phyloP scores from a whole-genome alignment of 2,797 vertebrate species.

The Peromyscus eremicus region DNA sequence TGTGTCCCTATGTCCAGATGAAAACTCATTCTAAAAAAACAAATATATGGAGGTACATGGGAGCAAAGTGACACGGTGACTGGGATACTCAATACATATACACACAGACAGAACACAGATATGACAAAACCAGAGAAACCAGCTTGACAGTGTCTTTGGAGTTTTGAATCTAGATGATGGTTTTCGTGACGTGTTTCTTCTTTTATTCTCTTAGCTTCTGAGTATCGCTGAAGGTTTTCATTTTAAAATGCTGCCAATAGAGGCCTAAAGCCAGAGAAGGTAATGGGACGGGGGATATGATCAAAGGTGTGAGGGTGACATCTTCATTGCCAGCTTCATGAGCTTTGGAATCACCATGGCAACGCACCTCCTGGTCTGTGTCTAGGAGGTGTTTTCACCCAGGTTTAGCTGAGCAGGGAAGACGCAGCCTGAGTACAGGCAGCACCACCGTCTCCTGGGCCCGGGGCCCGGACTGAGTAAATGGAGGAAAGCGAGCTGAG shows the following conservation, averaged over 20 bases:
- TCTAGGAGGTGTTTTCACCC: background rate
- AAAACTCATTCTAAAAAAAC: background rate
- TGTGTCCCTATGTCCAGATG: no score
- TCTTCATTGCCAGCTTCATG: background rate
- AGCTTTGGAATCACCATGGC: background rate
- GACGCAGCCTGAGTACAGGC: background rate
- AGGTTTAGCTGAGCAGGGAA: background rate
- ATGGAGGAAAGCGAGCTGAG: background rate
- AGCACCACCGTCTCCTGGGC: background rate
- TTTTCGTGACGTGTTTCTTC: background rate
- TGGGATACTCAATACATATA: background rate
- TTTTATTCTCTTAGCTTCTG: background rate
- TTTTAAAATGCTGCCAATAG: background rate
- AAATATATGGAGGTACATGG: background rate
- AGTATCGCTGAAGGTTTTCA: constrained; percentile 11
- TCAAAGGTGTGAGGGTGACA: background rate
- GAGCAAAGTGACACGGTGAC: background rate
- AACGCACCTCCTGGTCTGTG: background rate
- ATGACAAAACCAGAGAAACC: background rate
- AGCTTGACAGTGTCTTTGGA: background rate
- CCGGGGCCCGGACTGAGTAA: background rate
- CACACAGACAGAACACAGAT: background rate
- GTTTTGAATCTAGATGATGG: background rate
- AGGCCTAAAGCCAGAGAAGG: background rate
- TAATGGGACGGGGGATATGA: background rate